Evolutionary conservation across 2,797 vertebrate genomes (phyloP), one percentile per base, ranked within the genome.

Genomic region (Garrulus glandarius): DNA sequence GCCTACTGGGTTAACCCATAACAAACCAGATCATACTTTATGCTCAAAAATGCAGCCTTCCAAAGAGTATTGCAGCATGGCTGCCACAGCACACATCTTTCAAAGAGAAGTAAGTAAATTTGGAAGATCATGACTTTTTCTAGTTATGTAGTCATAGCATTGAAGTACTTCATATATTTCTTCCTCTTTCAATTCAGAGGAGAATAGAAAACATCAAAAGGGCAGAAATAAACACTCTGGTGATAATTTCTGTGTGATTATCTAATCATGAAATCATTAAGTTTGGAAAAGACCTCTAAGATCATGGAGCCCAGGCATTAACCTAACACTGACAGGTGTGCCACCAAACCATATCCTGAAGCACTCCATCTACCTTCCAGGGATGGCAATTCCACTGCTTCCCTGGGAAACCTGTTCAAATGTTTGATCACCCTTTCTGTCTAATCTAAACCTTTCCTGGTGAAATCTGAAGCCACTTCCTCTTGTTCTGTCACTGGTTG

Each of bases 331-430:
- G 22, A 15, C 30, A 43, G 18, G 7, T 50, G 36, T 41, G 20
- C 13, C 27, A 64, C 43, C 13, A 63, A 63, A 49, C 32, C 15
- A 13, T 10, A 32, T 19, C 15, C 22, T 26, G 36, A 49, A 36
- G 32, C 10, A 36, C 3, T 2, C 27, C 22, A 32, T 20, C 18
- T 49, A 23, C 43, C 56, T 49, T 43, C 10, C 22, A 70, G 57
- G 10, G 13, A 36, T 6, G 3, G 10, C 18, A 71, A 56, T 56
- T 56, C 27, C 50, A 36, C 13, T 0, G 0, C 32, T 63, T 56
- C 65, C 19, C 12, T 11, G 15, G 41, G 27, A 39, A 70, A 55
- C 37, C 6, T 24, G 5, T 27, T 63, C 15, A 41, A 70, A 27
- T 23, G 13, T 41, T 71, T 56, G 15, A 37, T 7, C 13, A 27